Conservation (phyloP, 2,113 vertebrate genomes). For the Eonycteris spelaea region DNA sequence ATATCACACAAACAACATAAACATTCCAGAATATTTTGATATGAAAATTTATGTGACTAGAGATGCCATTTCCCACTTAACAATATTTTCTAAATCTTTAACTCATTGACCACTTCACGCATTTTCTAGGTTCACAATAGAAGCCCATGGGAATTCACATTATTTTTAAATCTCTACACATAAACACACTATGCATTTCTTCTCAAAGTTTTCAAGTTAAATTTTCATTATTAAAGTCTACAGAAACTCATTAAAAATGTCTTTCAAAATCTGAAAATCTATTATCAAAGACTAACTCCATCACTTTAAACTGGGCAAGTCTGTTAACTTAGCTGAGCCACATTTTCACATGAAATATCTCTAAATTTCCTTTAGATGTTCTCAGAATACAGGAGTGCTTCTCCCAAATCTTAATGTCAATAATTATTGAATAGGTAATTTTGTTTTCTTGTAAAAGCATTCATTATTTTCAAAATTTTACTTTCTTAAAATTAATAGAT, state of each 20-base stretch:
- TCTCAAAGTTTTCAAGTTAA: slow-evolving; percentile 7
- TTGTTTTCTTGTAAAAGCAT: neutral
- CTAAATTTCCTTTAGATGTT: neutral
- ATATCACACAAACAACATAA: neutral
- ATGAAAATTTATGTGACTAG: neutral
- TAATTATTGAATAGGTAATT: neutral
- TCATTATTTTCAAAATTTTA: neutral
- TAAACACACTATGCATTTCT: neutral
- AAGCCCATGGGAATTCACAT: neutral
- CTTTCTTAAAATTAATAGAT: neutral
- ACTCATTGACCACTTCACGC: neutral
- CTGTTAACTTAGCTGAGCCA: neutral
- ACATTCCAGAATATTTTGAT: neutral
- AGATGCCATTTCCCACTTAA: neutral
- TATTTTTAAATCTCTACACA: neutral
- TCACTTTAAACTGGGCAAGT: neutral
- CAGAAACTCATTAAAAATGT: neutral
- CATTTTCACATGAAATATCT: neutral
- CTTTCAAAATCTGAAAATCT: neutral
- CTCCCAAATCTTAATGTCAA: neutral
- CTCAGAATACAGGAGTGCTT: neutral
- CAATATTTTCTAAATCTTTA: neutral
- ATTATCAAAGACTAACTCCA: neutral
- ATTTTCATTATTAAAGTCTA: slow-evolving; percentile 15
- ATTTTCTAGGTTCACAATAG: neutral